phyloP scores from a whole-genome alignment of 2,888 invertebrate species.

The Cantharis rustica region DNA sequence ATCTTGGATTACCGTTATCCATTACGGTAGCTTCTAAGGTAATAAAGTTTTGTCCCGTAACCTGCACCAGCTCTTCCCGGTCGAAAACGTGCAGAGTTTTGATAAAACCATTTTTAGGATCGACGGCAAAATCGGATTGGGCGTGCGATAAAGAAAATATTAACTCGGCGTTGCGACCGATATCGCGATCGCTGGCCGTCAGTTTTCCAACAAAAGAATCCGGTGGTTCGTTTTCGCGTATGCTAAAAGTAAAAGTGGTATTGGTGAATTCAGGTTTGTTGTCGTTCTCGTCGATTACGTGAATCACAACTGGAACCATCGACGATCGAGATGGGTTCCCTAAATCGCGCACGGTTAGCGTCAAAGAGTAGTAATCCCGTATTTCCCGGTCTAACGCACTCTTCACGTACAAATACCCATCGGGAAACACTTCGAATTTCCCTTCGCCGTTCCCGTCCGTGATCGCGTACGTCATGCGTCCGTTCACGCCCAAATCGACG shows the following conservation, averaged over 20 bases:
- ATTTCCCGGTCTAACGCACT: slow-evolving; percentile 87
- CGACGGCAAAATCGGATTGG: slow-evolving; percentile 84
- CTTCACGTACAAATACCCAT: slow-evolving; percentile 89
- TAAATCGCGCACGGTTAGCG: slow-evolving; percentile 81
- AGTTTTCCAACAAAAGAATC: slow-evolving; percentile 93
- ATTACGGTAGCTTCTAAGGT: slow-evolving; percentile 85
- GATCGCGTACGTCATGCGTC: slow-evolving; percentile 79
- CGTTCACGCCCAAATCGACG: slow-evolving; percentile 82
- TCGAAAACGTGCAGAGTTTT: slow-evolving; percentile 86
- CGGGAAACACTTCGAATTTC: slow-evolving; percentile 94
- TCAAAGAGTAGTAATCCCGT: slow-evolving; percentile 88
- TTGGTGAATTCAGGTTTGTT: slow-evolving; percentile 92
- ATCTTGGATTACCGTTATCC: slow-evolving; percentile 78
- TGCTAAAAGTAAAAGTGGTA: slow-evolving; percentile 85
- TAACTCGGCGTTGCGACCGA: slow-evolving; percentile 89
- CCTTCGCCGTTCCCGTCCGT: slow-evolving; percentile 83
- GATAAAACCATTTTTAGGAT: slow-evolving; percentile 89
- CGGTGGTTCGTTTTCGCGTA: slow-evolving; percentile 85
- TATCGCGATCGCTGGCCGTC: slow-evolving; percentile 86
- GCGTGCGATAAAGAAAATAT: slow-evolving; percentile 77
- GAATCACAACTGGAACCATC: slow-evolving; percentile 88
- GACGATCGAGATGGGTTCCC: slow-evolving; percentile 80
- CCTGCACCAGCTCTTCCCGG: slow-evolving; percentile 81
- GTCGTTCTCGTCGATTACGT: slow-evolving; percentile 95
- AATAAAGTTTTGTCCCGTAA: slow-evolving; percentile 77